phyloP scores from a whole-genome alignment of 2,797 vertebrate species.

The Sitta carolinensis region DNA sequence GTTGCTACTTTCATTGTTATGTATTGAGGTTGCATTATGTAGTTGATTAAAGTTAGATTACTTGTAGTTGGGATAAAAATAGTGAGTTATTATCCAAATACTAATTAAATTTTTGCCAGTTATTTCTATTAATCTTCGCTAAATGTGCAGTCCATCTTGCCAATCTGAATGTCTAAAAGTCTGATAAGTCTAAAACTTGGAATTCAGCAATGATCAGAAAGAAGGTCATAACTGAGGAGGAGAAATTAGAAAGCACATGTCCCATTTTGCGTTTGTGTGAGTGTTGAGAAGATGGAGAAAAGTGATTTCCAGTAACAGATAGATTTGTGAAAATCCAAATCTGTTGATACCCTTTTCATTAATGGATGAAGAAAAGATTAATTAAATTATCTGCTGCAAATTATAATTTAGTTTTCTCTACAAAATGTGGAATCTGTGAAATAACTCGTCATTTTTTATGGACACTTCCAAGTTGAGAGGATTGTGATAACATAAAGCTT shows the following conservation, averaged over 20 bases:
- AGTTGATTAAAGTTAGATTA: not conserved
- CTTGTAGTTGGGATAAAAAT: not conserved
- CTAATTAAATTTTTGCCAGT: not conserved
- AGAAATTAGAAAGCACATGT: not conserved
- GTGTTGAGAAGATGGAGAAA: not conserved
- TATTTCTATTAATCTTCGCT: not conserved
- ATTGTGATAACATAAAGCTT: not conserved
- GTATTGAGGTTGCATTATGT: not conserved
- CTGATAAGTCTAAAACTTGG: not conserved
- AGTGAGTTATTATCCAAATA: not conserved
- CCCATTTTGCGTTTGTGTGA: rapidly evolving
- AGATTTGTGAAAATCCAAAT: not conserved
- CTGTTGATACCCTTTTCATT: not conserved
- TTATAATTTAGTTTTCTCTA: not conserved
- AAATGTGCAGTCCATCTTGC: not conserved
- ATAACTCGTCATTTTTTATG: not conserved
- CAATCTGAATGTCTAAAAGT: not conserved
- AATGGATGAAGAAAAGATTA: not conserved
- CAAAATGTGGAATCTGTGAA: not conserved
- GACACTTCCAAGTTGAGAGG: not conserved
- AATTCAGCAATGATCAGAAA: not conserved
- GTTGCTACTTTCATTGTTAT: not conserved
- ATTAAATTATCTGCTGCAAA: not conserved
- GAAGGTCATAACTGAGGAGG: not conserved
- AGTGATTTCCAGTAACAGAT: not conserved